Conservation (phyloP, 2,888 invertebrate genomes). For the Agrypnus murinus region DNA sequence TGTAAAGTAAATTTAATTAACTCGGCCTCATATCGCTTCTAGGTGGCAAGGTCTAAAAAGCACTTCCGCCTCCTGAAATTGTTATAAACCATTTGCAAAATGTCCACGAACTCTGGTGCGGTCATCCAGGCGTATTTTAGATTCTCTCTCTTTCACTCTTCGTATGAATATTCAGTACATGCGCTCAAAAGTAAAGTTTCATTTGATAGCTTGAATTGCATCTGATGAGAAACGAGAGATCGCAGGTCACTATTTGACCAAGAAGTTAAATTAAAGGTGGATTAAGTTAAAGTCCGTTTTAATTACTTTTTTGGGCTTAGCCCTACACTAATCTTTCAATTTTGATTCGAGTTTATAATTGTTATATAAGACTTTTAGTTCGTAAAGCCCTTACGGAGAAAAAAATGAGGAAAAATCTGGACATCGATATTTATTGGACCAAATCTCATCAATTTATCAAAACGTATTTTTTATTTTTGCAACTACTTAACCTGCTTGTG, state of each 20-base stretch:
- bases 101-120: constrained; percentile 46
- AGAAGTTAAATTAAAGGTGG: constrained; percentile 50
- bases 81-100: constrained; percentile 50
- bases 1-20: neutral
- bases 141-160: constrained; percentile 30
- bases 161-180: constrained; percentile 57
- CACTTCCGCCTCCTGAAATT: constrained; percentile 36
- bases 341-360: constrained; percentile 1
- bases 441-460: constrained; percentile 44
- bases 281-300: constrained; percentile 38
- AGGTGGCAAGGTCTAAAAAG: constrained; percentile 9
- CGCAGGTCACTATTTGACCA: constrained; percentile 51
- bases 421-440: too few species aligned
- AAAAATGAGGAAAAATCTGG: too few species aligned
- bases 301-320: constrained; percentile 37
- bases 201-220: constrained; percentile 54
- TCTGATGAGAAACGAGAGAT: constrained; percentile 49
- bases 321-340: constrained; percentile 20
- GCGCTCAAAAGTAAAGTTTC: constrained; percentile 57
- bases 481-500: constrained; percentile 36
- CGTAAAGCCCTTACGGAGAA: too few species aligned
- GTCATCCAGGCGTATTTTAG: constrained; percentile 45
- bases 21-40: neutral
- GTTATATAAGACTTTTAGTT: too few species aligned
- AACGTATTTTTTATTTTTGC: constrained; percentile 38